These are phyloP conservation scores for Platyscapa corneri DNA, from an alignment of 1,140 invertebrate species.

Conservation along the genomic window DNA sequence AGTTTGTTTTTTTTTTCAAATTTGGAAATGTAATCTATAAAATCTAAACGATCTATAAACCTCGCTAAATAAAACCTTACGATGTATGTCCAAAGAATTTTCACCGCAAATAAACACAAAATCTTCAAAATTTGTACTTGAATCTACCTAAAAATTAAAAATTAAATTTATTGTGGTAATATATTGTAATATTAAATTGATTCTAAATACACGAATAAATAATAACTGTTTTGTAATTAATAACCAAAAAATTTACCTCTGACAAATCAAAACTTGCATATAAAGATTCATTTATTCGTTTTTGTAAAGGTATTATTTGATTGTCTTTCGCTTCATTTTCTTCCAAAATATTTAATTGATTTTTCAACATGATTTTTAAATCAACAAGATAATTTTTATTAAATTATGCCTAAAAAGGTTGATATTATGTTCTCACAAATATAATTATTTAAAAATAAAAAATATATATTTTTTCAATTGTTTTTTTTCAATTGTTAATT, in stretches of 20 bases:
- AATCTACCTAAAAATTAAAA: conserved; percentile 48
- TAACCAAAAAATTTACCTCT: conserved; percentile 43
- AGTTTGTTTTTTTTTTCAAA: too few species aligned
- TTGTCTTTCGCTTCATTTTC: background rate
- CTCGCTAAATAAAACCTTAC: conserved; percentile 51
- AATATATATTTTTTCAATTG: background rate
- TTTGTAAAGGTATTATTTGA: conserved; percentile 36
- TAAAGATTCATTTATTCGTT: conserved; percentile 44
- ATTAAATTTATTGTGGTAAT: conserved; percentile 7
- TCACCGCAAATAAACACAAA: conserved; percentile 49
- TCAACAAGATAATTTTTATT: background rate
- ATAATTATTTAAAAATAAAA: background rate
- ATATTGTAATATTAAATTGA: background rate
- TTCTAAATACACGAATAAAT: background rate
- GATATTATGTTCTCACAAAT: too few species aligned
- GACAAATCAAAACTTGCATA: conserved; percentile 38
- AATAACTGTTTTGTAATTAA: conserved; percentile 12
- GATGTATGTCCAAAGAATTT: conserved; percentile 53
- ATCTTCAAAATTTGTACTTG: conserved; percentile 42
- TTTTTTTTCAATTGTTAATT: conserved; percentile 8
- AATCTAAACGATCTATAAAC: too few species aligned
- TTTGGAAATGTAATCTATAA: too few species aligned
- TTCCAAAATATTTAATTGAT: conserved; percentile 32
- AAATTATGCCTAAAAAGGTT: too few species aligned
- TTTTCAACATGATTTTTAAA: conserved; percentile 5